Base-by-base conservation (phyloP, 2,888 invertebrate genomes). In the Stratiomys singularior region DNA sequence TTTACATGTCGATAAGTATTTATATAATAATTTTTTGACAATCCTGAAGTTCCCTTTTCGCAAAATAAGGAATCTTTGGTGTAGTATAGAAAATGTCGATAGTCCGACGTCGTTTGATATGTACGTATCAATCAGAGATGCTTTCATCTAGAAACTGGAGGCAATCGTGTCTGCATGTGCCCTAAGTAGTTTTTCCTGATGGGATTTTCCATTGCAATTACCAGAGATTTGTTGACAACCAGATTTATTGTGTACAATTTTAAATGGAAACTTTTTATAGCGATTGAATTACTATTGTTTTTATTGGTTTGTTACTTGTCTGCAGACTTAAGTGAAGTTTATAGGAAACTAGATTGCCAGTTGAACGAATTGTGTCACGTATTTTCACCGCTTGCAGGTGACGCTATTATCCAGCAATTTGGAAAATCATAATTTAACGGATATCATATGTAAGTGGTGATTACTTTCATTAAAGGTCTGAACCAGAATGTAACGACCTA, bases 211-310 rank as follows among this genome's bases (percentile, higher is more conserved):
- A 72, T 77, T 46, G 76, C 79, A 79, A 79, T 78, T 79, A 79
- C 67, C 46, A 63, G 76, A 76, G 79, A 79, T 78, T 79, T 79
- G 78, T 77, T 79, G 79, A 78, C 79, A 79, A 64, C 69, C 77
- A 78, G 78, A 79, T 79, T 79, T 79, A 79, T 79, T 78, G 78
- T 78, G 79, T 79, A 74, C 71, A 78, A 78, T 77, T 78, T 79
- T 76, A 72, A 79, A 64, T 76, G 60, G 63, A 30, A 66, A 44
- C 69, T 69, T 77, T 76, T 77, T 69, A 25, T 28, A 60, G 28
- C 9, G 56, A 63, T 37, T 18, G 63, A 44, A 76, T 76, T 46
- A 63, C 27, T 21, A 13, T 15, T 30, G 52, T 47, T 47, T 69
- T 69, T 46, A 47, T 47, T 69, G 64, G 64, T 28, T 44, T 7